These are phyloP conservation scores for Cepaea hortensis DNA, from an alignment of 2,888 invertebrate genomes.

Conservation along the genomic window DNA sequence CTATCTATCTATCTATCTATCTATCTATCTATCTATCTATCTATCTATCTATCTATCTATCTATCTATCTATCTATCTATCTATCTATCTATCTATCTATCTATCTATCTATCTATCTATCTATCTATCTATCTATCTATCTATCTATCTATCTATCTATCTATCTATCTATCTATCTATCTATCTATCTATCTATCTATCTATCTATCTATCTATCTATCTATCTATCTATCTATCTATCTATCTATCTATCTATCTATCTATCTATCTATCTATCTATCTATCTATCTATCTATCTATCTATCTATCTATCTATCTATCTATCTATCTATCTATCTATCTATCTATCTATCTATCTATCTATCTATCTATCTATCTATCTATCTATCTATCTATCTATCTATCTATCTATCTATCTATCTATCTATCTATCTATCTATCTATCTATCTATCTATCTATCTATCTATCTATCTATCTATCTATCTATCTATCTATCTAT, in stretches of 20 bases:
- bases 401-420: conserved; percentile 4
- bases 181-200: conserved; percentile 13
- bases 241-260: conserved; percentile 13
- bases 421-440: no score
- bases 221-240: conserved; percentile 13
- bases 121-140: neutral
- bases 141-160: neutral
- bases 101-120: neutral
- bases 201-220: conserved; percentile 13
- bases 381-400: conserved; percentile 13
- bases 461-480: no score
- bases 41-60: no score
- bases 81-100: no score
- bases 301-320: conserved; percentile 13
- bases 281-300: conserved; percentile 13
- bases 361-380: conserved; percentile 19
- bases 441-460: no score
- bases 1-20: neutral
- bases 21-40: neutral
- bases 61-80: no score
- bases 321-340: conserved; percentile 13
- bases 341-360: conserved; percentile 13
- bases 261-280: conserved; percentile 13
- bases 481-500: no score
- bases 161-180: conserved; percentile 10